phyloP scores from a whole-genome alignment of 2,797 vertebrate species.

The Eidolon dupreanum region DNA sequence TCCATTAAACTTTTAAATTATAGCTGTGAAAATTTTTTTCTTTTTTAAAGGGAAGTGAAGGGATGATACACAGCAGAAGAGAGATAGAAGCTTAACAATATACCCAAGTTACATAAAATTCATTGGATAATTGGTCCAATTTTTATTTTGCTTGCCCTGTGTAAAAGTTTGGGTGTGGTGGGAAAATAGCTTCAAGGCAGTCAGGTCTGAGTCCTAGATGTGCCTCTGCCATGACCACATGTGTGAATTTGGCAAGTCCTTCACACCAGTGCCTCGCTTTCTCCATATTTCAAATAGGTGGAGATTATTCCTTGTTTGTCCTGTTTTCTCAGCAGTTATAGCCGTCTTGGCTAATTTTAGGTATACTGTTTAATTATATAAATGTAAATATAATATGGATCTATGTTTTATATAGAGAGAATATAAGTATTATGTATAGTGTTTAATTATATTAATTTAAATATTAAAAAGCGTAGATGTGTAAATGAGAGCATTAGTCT shows the following conservation, averaged over 20 bases:
- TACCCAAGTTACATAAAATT: not conserved
- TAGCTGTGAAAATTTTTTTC: not conserved
- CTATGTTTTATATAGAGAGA: not conserved
- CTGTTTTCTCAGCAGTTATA: not conserved
- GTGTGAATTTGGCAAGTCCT: not conserved
- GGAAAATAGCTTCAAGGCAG: not conserved
- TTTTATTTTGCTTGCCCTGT: not conserved
- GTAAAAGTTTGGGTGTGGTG: not conserved
- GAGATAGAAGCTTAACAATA: not conserved
- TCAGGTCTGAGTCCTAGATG: not conserved
- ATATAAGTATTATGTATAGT: not conserved
- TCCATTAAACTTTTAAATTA: not conserved
- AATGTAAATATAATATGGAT: not conserved
- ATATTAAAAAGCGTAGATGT: not conserved
- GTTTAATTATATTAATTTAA: slow-evolving; percentile 20
- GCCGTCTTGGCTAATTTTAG: not conserved
- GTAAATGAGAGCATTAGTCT: not conserved
- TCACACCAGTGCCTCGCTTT: not conserved
- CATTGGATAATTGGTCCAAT: not conserved
- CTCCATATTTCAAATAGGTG: not conserved
- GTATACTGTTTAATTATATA: not conserved
- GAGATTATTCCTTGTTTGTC: not conserved
- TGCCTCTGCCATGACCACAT: not conserved
- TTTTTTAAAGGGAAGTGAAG: not conserved
- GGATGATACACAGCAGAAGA: not conserved